These are phyloP conservation scores for Andrena camellia DNA, from an alignment of 2,888 invertebrate species.

Conservation along the genomic window DNA sequence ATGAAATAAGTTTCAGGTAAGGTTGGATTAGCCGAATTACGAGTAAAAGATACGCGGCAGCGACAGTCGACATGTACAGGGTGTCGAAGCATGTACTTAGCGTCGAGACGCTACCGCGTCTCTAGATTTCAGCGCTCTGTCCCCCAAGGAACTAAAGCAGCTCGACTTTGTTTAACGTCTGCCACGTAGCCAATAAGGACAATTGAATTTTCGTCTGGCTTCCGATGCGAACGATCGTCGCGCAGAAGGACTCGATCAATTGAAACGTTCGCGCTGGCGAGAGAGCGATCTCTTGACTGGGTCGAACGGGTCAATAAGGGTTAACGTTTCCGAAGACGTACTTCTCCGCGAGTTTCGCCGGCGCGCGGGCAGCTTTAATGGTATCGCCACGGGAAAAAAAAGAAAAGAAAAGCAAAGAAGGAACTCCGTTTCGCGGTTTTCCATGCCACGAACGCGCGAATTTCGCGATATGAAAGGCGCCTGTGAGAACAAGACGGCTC, in stretches of 20 bases:
- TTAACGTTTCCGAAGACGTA: constrained; percentile 1
- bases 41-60: too few species aligned
- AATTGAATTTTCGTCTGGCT: constrained; percentile 3
- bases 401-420: neutral
- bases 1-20: too few species aligned
- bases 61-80: too few species aligned
- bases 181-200: neutral
- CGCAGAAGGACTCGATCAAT: constrained; percentile 4
- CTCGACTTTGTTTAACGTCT: neutral
- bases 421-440: neutral
- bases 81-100: too few species aligned
- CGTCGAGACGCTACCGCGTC: too few species aligned
- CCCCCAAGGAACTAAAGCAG: neutral
- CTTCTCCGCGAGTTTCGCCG: neutral
- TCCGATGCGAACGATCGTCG: constrained; percentile 7
- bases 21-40: too few species aligned
- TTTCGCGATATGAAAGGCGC: too few species aligned
- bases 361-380: neutral
- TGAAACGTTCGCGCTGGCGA: neutral
- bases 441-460: too few species aligned
- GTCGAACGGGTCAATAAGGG: neutral
- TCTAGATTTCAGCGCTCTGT: too few species aligned
- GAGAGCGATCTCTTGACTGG: neutral
- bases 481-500: too few species aligned
- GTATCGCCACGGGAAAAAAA: too few species aligned